These are phyloP conservation scores for Andrena minutula DNA, from an alignment of 2,888 invertebrate species.

Conservation along the genomic window DNA sequence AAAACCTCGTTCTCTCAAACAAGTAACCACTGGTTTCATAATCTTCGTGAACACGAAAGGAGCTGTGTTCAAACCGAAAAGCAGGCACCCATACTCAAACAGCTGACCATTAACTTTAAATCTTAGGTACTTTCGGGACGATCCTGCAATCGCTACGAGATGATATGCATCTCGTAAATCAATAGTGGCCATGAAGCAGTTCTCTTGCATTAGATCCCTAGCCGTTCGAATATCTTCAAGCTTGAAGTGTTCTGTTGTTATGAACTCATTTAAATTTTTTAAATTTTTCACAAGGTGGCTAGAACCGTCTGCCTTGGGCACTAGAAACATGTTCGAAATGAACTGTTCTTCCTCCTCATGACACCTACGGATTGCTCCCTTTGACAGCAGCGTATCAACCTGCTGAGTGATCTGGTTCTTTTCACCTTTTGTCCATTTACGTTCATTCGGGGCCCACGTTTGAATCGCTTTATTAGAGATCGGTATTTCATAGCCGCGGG, in stretches of 20 bases:
- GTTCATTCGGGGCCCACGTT: no score
- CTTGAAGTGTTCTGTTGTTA: not conserved
- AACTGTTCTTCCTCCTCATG: not conserved
- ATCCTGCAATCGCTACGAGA: not conserved
- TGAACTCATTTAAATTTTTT: not conserved
- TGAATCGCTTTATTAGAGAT: no score
- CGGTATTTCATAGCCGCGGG: not conserved
- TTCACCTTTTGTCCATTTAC: no score
- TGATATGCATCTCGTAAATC: not conserved
- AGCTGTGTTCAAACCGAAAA: not conserved
- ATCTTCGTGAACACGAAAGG: not conserved
- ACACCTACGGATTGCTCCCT: not conserved
- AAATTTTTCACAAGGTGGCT: not conserved
- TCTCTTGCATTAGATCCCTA: not conserved
- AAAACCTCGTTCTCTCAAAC: not conserved
- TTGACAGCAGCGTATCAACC: not conserved
- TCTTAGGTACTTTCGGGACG: not conserved
- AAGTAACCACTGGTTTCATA: not conserved
- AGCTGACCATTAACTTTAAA: not conserved
- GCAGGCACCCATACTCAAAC: not conserved
- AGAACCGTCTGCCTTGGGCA: not conserved
- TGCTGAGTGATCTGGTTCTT: no score
- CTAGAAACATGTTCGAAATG: not conserved
- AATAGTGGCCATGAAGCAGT: not conserved
- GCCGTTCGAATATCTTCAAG: conserved; percentile 1